Percentiles rank a stretch among this genome's conserved stretches.
Evolutionary conservation across 1,140 invertebrate species (phyloP).

Genomic region (Littorina saxatilis): DNA sequence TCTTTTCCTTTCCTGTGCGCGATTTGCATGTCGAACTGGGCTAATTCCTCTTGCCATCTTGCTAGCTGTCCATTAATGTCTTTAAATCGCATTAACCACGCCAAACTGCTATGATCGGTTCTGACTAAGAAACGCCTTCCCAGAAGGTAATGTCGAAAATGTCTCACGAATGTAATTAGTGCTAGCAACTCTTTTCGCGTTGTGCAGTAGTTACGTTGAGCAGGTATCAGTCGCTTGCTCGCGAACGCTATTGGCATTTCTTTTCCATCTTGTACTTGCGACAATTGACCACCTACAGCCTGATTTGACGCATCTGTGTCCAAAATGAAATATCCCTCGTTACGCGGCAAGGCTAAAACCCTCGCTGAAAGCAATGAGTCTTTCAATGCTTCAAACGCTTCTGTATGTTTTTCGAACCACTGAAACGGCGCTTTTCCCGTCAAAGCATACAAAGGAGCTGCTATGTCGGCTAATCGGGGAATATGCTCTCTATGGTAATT

Average conservation of each 20-base stretch:
- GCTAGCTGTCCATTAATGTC: constrained; percentile 53
- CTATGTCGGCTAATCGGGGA: constrained; percentile 21
- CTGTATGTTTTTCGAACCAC: constrained; percentile 43
- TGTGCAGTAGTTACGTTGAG: constrained; percentile 52
- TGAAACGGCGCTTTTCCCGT: constrained; percentile 11
- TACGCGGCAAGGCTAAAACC: constrained; percentile 37
- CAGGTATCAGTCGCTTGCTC: constrained; percentile 23
- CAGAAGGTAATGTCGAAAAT: constrained; percentile 45
- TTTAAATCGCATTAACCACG: constrained; percentile 54
- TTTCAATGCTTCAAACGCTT: constrained; percentile 46
- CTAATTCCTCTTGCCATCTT: constrained; percentile 51
- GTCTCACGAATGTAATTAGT: constrained; percentile 37
- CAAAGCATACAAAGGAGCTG: constrained; percentile 27
- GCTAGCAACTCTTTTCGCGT: constrained; percentile 51
- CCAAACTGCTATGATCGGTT: constrained; percentile 53
- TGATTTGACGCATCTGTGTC: constrained; percentile 57
- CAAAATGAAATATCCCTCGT: constrained; percentile 52
- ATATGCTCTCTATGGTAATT: constrained; percentile 45
- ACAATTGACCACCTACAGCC: constrained; percentile 46
- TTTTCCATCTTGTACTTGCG: constrained; percentile 49
- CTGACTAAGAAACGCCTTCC: constrained; percentile 46
- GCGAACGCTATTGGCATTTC: constrained; percentile 45
- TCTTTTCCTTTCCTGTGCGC: constrained; percentile 35
- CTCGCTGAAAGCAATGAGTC: not conserved
- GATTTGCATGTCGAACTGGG: constrained; percentile 44